Evolutionary conservation across 2,113 vertebrate species (phyloP), one percentile per base, ranked within the genome.

Genomic region (Nyctibius bracteatus): DNA sequence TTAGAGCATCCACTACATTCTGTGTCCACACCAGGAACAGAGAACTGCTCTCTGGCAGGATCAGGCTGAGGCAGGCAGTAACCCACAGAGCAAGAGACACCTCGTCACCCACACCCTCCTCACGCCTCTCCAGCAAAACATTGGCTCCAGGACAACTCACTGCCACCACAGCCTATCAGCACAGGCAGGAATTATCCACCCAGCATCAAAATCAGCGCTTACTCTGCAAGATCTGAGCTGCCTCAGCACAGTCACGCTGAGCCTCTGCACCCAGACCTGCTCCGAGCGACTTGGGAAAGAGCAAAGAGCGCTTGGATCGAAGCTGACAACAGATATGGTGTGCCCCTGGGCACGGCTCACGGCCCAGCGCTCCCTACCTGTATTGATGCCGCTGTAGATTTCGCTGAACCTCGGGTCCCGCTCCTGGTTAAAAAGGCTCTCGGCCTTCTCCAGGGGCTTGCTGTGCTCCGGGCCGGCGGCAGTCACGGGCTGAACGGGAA

Each of bases 371-470:
- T 31, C 21, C 73, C 28, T 54, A 98, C 98, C 98, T 91, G 98
- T 22, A 43, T 7, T 95, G 73, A 98, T 98, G 46, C 63, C 84
- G 33, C 96, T 89, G 94, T 98, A 98, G 66, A 98, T 98, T 41
- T 98, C 98, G 7, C 97, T 61, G 95, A 98, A 98, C 43, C 98
- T 89, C 0, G 98, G 94, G 62, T 98, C 98, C 66, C 97, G 94
- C 68, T 98, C 98, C 86, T 97, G 97, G 9, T 95, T 86, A 73
- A 98, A 99, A 6, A 99, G 96, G 47, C 96, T 96, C 28, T 98
- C 98, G 14, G 98, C n/a, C 91, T 99, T 99, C 81, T 99, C 99
- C 39, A 98, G 67, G 55, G 97, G 96, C 90, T 99, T 99, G 96
- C 95, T 98, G 94, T 98, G 99, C 88, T 99, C 99, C 0, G 98